These are phyloP conservation scores for Gadopsis marmoratus DNA, from an alignment of 2,797 vertebrate genomes.

Conservation along the genomic window DNA sequence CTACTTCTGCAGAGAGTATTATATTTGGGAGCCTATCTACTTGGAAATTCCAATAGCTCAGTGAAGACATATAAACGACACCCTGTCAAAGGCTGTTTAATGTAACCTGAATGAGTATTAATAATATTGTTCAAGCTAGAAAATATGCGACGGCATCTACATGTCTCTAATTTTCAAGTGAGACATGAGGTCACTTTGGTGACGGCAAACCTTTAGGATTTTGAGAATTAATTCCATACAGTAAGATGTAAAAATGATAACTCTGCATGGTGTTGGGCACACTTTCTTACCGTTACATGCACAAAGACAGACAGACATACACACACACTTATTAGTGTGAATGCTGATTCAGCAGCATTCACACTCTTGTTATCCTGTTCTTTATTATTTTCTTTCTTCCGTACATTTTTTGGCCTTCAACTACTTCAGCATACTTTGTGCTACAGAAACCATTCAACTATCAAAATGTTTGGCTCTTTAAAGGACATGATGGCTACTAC, in stretches of 20 bases:
- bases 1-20: not conserved
- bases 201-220: not conserved
- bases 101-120: not conserved
- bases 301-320: slow-evolving; percentile 10
- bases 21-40: not conserved
- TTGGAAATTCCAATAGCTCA: not conserved
- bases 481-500: too few relatives aligned
- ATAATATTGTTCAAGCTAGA: not conserved
- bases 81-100: not conserved
- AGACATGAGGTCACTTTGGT: not conserved
- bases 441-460: too few relatives aligned
- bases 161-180: not conserved
- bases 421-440: too few relatives aligned
- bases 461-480: too few relatives aligned
- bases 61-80: not conserved
- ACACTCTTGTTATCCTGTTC: too few relatives aligned
- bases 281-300: not conserved
- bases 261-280: not conserved
- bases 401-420: too few relatives aligned
- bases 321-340: slow-evolving; percentile 1
- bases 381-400: too few relatives aligned
- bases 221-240: slow-evolving; percentile 13
- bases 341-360: too few relatives aligned
- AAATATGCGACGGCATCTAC: not conserved
- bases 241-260: slow-evolving; percentile 6